Evolutionary conservation across 2,113 vertebrate genomes (phyloP).

Genomic region (Dolichallabes microphthalmus): DNA sequence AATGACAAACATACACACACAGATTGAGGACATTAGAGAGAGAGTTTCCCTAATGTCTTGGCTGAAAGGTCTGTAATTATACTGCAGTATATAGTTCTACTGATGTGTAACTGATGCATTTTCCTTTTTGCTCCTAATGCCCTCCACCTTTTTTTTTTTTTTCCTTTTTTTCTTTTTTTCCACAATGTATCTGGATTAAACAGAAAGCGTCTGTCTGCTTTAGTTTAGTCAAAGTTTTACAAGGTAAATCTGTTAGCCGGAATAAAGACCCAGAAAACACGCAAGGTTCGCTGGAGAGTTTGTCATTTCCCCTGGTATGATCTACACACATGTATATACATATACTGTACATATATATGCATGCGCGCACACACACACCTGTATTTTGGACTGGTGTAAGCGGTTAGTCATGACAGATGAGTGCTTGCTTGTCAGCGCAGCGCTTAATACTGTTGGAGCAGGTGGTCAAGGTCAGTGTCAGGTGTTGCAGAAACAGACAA

Average conservation of each 20-base stretch:
- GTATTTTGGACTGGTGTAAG: not conserved
- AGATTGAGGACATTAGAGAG: not conserved
- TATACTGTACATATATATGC: not conserved
- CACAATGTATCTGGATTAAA: not conserved
- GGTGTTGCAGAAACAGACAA: not conserved
- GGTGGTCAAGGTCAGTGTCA: constrained; percentile 8
- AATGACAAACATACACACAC: not conserved
- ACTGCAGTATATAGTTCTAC: constrained; percentile 29
- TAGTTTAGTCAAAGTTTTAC: not conserved
- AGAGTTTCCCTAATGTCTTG: constrained; percentile 12
- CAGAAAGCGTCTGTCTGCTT: not conserved
- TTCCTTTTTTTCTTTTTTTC: too few relatives aligned
- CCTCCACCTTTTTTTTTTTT: not conserved
- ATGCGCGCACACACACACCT: not conserved
- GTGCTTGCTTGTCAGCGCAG: constrained; percentile 1
- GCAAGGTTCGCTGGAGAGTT: not conserved
- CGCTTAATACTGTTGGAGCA: constrained; percentile 19
- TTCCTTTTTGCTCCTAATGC: constrained; percentile 19
- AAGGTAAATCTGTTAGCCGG: not conserved
- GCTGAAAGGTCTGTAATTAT: constrained; percentile 37
- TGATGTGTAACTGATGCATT: constrained; percentile 29
- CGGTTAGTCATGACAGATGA: constrained; percentile 21
- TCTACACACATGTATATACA: not conserved
- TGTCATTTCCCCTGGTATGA: constrained; percentile 10
- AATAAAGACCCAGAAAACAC: not conserved